phyloP scores from a whole-genome alignment of 2,113 vertebrate species.

The Megatriorchis doriae region DNA sequence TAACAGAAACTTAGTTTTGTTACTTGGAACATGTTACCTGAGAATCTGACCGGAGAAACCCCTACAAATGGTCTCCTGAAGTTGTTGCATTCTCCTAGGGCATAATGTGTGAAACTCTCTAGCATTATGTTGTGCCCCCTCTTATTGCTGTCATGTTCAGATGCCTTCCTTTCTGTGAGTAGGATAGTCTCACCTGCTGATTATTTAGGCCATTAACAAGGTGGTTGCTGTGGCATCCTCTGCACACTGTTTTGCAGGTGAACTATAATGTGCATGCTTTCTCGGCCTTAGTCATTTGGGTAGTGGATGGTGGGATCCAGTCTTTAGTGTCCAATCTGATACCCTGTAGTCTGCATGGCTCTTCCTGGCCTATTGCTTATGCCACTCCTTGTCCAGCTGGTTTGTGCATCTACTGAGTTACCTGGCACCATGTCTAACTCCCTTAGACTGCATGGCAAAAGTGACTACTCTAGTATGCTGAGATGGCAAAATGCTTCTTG shows the following conservation, averaged over 20 bases:
- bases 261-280: background rate
- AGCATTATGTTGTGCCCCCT: background rate
- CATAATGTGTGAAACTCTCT: background rate
- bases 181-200: background rate
- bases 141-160: background rate
- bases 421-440: background rate
- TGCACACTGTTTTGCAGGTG: background rate
- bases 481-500: background rate
- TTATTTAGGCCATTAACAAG: background rate
- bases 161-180: background rate
- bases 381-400: background rate
- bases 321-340: background rate
- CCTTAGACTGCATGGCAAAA: background rate
- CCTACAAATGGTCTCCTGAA: background rate
- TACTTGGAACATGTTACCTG: background rate
- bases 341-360: background rate
- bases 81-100: background rate
- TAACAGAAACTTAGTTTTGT: background rate
- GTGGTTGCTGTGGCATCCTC: background rate
- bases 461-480: background rate
- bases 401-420: background rate
- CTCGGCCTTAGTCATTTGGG: background rate
- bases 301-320: background rate
- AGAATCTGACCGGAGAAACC: background rate
- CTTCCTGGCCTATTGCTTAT: background rate